Base-by-base conservation (phyloP, 1,140 invertebrate species). In the Penaeus indicus region DNA sequence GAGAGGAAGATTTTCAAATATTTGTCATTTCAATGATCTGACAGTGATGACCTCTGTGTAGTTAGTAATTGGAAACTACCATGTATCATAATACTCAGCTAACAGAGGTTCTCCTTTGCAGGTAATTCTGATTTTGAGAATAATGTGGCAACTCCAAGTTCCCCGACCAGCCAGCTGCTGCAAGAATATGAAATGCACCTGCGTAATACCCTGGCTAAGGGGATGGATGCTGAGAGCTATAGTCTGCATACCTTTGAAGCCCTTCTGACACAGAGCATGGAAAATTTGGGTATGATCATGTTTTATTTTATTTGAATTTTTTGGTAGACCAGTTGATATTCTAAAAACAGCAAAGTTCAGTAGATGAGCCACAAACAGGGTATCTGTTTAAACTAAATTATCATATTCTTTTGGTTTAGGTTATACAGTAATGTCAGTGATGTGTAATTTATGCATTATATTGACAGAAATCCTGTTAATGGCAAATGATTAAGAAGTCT, bases 111-210 rank as follows among this genome's bases (percentile, higher is more conserved):
- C 79, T 47, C 62, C 54, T 61, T 38, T 62, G n/a, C 86, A 90
- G 91, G 91, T 79, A 91, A 91, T 62, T 91, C 91, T 0, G 91
- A 91, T 75, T 88, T 84, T 32, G 89, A 90, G 63, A 90, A 90
- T 42, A 85, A 86, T 32, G 91, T 67, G 18, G 85, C 88, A 18
- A 96, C 96, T 0, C 96, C 97, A 3, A 96, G 96, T 32, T 97
- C 97, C 22, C 97, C 97, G 18, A 97, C 97, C 19, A 97, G 96
- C 84, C 94, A 97, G 62, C 94, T 98, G 1, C 94, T 98, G 10
- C 94, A 98, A 83, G 97, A 98, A 94, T 98, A 99, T 93, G 98
- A 99, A 94, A 97, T 98, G 96, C 97, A 98, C 93, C 94, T 98
- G 69, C 94, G 97, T 79, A 98, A 98, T 93, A 97, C 97, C 3